Evolutionary conservation across 2,797 vertebrate genomes (phyloP).

Genomic region (Cercopithecus hamlyni): DNA sequence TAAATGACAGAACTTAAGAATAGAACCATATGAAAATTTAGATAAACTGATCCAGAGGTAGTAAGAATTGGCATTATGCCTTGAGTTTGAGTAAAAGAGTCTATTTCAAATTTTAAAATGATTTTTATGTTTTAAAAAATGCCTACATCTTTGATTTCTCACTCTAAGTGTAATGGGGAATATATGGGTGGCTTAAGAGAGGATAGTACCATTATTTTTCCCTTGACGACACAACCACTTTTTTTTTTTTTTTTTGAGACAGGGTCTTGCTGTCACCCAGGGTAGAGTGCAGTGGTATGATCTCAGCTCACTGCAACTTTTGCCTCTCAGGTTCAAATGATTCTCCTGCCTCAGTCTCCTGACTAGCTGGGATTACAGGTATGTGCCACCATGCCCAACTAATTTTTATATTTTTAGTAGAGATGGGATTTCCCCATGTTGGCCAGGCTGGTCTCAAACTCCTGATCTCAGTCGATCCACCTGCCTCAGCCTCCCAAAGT

Average conservation of each 20-base stretch:
- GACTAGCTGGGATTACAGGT: too few species aligned
- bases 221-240: neutral
- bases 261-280: too few species aligned
- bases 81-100: neutral
- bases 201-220: neutral
- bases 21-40: neutral
- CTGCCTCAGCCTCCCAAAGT: too few species aligned
- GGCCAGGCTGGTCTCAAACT: too few species aligned
- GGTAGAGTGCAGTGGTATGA: too few species aligned
- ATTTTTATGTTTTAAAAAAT: conserved; percentile 16
- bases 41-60: neutral
- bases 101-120: conserved; percentile 10
- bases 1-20: neutral
- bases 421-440: too few species aligned
- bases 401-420: too few species aligned
- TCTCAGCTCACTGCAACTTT: too few species aligned
- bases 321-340: too few species aligned
- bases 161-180: neutral
- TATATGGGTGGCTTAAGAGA: neutral
- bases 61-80: neutral
- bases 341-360: too few species aligned
- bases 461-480: too few species aligned
- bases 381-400: too few species aligned
- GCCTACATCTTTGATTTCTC: neutral
- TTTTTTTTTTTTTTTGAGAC: neutral